phyloP scores from a whole-genome alignment of 1,140 invertebrate genomes.

The Listronotus oregonensis region DNA sequence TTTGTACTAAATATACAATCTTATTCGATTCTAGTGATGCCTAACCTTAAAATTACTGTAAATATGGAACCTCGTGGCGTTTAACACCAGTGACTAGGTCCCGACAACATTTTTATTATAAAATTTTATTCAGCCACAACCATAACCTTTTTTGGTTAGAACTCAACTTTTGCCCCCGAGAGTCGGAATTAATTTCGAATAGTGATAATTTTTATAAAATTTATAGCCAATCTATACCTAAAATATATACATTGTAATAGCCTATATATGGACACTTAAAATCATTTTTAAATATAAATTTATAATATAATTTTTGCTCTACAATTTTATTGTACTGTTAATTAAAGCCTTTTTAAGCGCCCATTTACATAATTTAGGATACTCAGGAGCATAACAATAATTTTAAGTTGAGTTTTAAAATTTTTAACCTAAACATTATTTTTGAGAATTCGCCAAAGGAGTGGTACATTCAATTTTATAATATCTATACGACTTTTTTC shows the following conservation, averaged over 20 bases:
- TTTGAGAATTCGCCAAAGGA: slow-evolving; percentile 54
- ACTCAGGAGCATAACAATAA: slow-evolving; percentile 9
- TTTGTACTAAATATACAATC: slow-evolving; percentile 60
- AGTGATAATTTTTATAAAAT: slow-evolving; percentile 14
- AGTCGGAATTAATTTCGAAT: neutral
- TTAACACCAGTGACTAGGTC: slow-evolving; percentile 52
- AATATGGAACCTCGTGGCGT: slow-evolving; percentile 52
- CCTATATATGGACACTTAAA: slow-evolving; percentile 24
- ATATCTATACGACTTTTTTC: slow-evolving; percentile 50
- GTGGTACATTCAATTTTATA: slow-evolving; percentile 49
- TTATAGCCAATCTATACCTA: slow-evolving; percentile 21
- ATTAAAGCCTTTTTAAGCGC: slow-evolving; percentile 26
- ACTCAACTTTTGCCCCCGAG: slow-evolving; percentile 11
- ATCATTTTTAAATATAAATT: slow-evolving; percentile 26
- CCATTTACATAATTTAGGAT: slow-evolving; percentile 22
- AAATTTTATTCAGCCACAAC: slow-evolving; percentile 34
- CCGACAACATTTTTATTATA: slow-evolving; percentile 48
- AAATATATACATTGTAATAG: slow-evolving; percentile 23
- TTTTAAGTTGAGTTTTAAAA: slow-evolving; percentile 43
- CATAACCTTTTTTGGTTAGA: slow-evolving; percentile 9
- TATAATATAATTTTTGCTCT: slow-evolving; percentile 32
- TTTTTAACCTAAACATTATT: slow-evolving; percentile 53
- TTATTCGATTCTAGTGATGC: slow-evolving; percentile 58
- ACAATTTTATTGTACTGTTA: slow-evolving; percentile 29
- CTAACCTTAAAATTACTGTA: slow-evolving; percentile 55